Percentiles rank a stretch among this genome's conserved stretches.
Conservation (phyloP, 2,113 vertebrate genomes). For the Dipodomys merriami region DNA sequence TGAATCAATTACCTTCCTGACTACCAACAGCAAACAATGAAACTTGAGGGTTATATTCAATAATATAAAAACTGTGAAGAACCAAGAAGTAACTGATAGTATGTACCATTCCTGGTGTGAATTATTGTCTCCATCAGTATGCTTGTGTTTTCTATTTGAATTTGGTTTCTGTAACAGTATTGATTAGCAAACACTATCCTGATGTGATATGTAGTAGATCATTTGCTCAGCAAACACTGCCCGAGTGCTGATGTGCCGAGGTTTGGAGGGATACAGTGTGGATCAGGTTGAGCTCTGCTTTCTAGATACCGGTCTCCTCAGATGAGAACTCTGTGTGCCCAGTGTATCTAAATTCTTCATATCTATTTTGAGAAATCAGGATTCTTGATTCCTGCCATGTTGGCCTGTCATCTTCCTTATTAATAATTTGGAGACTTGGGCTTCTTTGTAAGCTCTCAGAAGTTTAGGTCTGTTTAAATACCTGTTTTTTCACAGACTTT, state of each 20-base stretch:
- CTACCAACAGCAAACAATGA: constrained; percentile 16
- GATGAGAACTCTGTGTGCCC: background rate
- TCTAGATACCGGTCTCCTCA: background rate
- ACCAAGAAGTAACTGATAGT: background rate
- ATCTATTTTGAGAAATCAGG: background rate
- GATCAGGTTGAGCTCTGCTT: background rate
- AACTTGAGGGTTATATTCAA: background rate
- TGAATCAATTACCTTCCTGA: background rate
- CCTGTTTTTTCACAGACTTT: constrained; percentile 40
- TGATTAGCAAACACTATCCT: background rate
- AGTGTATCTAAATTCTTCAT: background rate
- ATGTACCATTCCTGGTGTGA: background rate
- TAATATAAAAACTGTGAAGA: constrained; percentile 13
- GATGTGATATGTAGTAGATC: background rate
- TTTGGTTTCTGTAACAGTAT: background rate
- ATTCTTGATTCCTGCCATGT: background rate
- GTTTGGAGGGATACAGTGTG: background rate
- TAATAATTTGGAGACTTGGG: background rate
- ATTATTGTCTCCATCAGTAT: background rate
- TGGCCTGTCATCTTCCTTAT: background rate
- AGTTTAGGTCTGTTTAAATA: constrained; percentile 37
- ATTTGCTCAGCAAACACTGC: background rate
- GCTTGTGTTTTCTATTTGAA: background rate
- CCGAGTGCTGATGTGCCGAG: background rate
- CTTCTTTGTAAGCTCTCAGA: background rate